phyloP scores from a whole-genome alignment of 2,888 invertebrate genomes.

The Celastrina argiolus region DNA sequence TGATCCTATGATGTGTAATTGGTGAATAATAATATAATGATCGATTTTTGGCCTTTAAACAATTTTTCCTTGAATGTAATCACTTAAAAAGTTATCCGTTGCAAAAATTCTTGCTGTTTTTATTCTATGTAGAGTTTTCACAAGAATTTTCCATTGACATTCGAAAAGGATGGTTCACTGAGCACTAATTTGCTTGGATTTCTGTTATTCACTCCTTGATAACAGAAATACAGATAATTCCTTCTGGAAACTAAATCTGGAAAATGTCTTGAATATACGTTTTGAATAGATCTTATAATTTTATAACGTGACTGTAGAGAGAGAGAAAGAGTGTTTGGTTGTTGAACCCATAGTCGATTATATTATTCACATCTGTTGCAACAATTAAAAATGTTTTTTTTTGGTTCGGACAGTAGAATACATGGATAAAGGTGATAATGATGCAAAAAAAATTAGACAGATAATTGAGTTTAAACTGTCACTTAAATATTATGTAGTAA shows the following conservation, averaged over 20 bases:
- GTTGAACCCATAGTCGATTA: too few species aligned
- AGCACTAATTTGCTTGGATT: not conserved
- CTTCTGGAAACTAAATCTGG: not conserved
- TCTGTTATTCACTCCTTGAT: not conserved
- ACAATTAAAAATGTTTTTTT: too few species aligned
- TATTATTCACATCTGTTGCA: too few species aligned
- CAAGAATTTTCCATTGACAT: not conserved
- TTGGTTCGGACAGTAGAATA: too few species aligned
- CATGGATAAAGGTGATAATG: too few species aligned
- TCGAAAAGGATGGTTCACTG: not conserved
- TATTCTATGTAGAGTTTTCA: not conserved
- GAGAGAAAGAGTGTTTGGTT: too few species aligned
- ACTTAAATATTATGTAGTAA: too few species aligned
- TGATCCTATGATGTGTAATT: too few species aligned
- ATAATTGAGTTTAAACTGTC: too few species aligned
- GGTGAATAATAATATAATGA: not conserved
- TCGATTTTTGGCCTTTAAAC: too few species aligned
- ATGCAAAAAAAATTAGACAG: too few species aligned
- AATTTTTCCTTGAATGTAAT: not conserved
- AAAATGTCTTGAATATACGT: not conserved
- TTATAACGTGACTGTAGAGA: too few species aligned
- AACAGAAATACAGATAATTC: not conserved
- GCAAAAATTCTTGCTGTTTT: not conserved
- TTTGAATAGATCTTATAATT: not conserved
- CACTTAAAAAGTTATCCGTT: not conserved